A percentile compares a stretch with the other conserved stretches of the same genome.
Conservation (phyloP, 92 coral and sea anemone genomes). For the Porites rus region DNA sequence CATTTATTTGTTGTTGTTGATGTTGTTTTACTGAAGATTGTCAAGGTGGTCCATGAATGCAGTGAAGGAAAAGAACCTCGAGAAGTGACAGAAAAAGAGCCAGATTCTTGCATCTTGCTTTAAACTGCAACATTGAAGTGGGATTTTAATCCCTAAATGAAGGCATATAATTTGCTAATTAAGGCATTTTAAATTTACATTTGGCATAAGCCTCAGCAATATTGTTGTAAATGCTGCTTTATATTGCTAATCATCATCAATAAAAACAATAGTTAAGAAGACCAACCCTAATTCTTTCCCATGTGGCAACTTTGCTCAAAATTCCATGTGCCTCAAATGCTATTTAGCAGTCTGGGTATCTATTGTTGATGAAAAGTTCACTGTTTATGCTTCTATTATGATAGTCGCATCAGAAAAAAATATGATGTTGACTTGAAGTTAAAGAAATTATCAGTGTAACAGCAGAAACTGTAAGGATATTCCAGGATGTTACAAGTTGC, state of each 20-base stretch:
- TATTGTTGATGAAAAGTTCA: slow-evolving; percentile 26
- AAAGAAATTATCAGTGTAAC: slow-evolving; percentile 33
- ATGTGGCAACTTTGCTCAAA: no score
- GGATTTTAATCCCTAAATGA: no score
- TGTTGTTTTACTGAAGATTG: slow-evolving; percentile 35
- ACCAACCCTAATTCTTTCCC: no score
- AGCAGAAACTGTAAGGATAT: slow-evolving; percentile 12
- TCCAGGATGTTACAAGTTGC: not conserved
- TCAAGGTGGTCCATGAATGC: slow-evolving; percentile 62
- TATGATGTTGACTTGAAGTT: slow-evolving; percentile 58
- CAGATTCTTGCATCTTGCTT: slow-evolving; percentile 50
- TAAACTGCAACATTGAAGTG: not conserved
- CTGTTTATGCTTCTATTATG: slow-evolving; percentile 42
- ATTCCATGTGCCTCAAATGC: not conserved
- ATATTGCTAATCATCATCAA: no score
- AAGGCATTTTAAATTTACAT: no score
- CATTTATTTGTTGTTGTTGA: not conserved
- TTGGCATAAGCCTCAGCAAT: no score
- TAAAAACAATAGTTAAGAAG: no score
- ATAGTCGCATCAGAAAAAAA: slow-evolving; percentile 56
- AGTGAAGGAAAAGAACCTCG: slow-evolving; percentile 64
- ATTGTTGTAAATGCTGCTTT: no score
- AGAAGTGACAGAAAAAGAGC: slow-evolving; percentile 49
- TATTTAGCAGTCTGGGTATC: not conserved
- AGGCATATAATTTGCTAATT: no score